Percentiles rank a stretch among this genome's conserved stretches.
These are phyloP conservation scores for Circaetus gallicus DNA, from an alignment of 2,113 vertebrate genomes.

Conservation along the genomic window DNA sequence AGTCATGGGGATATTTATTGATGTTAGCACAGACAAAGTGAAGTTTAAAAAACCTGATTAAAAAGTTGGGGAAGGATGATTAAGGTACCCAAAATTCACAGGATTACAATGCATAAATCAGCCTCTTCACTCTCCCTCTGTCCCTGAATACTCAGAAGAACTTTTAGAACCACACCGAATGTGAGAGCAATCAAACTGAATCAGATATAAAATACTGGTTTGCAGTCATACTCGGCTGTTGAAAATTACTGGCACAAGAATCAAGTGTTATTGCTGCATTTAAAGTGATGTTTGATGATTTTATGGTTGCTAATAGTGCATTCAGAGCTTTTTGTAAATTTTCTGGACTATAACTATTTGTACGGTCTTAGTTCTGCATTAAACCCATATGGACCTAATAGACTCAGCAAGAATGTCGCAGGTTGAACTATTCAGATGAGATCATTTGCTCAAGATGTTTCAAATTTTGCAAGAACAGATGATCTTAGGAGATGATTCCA, in stretches of 20 bases:
- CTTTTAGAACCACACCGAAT: background rate
- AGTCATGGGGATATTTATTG: background rate
- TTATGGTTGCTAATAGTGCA: background rate
- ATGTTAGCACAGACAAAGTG: background rate
- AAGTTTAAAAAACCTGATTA: background rate
- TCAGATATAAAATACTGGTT: background rate
- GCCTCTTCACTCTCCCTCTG: background rate
- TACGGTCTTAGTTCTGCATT: background rate
- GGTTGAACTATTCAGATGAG: background rate
- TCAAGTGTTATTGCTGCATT: background rate
- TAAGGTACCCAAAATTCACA: background rate
- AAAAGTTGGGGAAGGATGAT: background rate
- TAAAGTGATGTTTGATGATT: background rate
- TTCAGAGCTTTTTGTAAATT: background rate
- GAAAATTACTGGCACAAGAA: background rate
- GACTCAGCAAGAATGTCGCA: background rate
- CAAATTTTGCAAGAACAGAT: background rate
- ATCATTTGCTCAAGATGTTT: slow-evolving; percentile 18
- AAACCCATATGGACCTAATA: background rate
- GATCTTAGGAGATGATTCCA: background rate
- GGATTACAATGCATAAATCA: background rate
- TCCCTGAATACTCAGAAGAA: background rate
- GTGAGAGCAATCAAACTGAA: background rate
- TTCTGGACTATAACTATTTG: background rate
- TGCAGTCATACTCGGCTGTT: background rate